Evolutionary conservation across 2,113 vertebrate genomes (phyloP).

Genomic region (Alces alces): DNA sequence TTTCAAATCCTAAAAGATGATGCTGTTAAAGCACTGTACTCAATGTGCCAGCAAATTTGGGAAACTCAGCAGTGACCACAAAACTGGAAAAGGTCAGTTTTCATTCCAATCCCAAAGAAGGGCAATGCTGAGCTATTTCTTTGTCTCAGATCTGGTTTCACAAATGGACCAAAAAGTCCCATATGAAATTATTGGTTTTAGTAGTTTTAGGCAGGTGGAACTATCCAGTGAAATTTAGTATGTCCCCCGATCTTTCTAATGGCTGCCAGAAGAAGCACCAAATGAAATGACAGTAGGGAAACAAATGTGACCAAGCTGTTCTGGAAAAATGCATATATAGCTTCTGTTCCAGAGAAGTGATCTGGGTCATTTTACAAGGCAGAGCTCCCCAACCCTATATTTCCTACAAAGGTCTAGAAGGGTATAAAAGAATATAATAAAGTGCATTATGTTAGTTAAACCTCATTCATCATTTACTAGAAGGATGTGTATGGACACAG

Average conservation of each 20-base stretch:
- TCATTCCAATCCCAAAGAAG: neutral
- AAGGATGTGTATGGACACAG: constrained; percentile 54
- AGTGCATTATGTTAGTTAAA: constrained; percentile 43
- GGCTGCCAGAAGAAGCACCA: neutral
- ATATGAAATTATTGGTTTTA: neutral
- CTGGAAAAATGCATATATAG: neutral
- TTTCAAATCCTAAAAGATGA: neutral
- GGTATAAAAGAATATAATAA: neutral
- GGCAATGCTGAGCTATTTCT: neutral
- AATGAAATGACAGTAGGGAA: constrained; percentile 2
- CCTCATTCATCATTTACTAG: constrained; percentile 61
- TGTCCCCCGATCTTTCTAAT: neutral
- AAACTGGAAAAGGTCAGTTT: neutral
- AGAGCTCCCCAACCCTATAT: neutral
- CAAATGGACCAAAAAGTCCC: neutral
- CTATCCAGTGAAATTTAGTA: neutral
- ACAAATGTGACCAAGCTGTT: neutral
- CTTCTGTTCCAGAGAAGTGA: neutral
- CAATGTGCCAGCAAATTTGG: neutral
- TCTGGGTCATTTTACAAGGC: neutral
- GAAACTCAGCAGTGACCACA: neutral
- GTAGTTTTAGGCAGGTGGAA: neutral
- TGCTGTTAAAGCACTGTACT: neutral
- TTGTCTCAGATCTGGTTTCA: neutral
- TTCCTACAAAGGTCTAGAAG: neutral